Evolutionary conservation across 2,797 vertebrate genomes (phyloP).

Genomic region (Poecilia wingei): DNA sequence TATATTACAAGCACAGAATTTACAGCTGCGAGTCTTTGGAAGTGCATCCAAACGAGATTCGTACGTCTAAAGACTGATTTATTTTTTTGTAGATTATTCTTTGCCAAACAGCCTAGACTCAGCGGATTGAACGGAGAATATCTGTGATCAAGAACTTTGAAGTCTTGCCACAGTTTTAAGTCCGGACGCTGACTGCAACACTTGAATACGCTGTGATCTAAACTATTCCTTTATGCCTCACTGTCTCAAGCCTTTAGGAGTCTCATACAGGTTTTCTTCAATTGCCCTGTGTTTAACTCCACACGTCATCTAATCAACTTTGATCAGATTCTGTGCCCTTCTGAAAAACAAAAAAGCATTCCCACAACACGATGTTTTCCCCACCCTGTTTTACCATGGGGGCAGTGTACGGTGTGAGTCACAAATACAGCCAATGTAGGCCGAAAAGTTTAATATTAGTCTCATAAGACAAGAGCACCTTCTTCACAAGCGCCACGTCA

Average conservation of each 20-base stretch:
- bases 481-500: neutral
- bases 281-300: neutral
- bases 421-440: neutral
- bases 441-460: neutral
- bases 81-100: neutral
- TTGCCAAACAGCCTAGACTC: neutral
- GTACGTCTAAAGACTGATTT: neutral
- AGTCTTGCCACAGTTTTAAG: neutral
- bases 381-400: neutral
- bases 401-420: neutral
- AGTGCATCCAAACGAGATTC: neutral
- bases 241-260: neutral
- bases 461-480: neutral
- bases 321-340: neutral
- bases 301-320: neutral
- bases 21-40: neutral
- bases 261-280: neutral
- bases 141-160: neutral
- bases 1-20: neutral
- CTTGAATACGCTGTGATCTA: neutral
- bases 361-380: neutral
- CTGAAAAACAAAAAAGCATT: neutral
- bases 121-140: neutral
- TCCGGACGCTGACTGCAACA: neutral
- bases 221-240: neutral